These are phyloP conservation scores for Aelia acuminata DNA, from an alignment of 2,888 invertebrate species.

Conservation along the genomic window DNA sequence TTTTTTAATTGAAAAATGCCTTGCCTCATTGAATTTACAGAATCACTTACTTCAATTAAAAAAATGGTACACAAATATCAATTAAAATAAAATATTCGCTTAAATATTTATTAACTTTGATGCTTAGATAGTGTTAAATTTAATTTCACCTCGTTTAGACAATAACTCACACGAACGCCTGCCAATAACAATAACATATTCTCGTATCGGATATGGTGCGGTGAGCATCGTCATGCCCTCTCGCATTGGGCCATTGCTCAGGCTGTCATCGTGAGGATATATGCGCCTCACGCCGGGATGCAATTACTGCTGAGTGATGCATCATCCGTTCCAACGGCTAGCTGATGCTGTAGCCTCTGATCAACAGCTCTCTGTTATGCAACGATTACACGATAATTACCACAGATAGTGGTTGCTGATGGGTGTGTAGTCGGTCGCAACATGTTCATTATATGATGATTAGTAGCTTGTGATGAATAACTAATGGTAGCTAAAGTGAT, in stretches of 20 bases:
- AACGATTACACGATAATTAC: conserved; percentile 10
- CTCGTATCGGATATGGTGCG: neutral
- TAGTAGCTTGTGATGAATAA: neutral
- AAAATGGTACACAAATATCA: too few species aligned
- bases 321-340: neutral
- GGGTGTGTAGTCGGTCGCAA: neutral
- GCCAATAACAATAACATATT: conserved; percentile 35
- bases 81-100: too few species aligned
- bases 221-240: neutral
- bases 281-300: neutral
- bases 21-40: too few species aligned
- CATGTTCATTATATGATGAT: neutral
- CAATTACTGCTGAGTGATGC: conserved; percentile 12
- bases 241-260: neutral
- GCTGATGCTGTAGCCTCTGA: neutral
- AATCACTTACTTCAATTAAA: too few species aligned
- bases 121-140: too few species aligned
- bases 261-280: neutral
- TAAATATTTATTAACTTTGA: too few species aligned
- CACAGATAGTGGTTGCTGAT: neutral
- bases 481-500: too few species aligned
- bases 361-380: neutral
- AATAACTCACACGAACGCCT: neutral
- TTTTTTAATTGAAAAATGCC: too few species aligned
- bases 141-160: neutral